Evolutionary conservation across 2,113 vertebrate genomes (phyloP).

Genomic region (Mugil cephalus): DNA sequence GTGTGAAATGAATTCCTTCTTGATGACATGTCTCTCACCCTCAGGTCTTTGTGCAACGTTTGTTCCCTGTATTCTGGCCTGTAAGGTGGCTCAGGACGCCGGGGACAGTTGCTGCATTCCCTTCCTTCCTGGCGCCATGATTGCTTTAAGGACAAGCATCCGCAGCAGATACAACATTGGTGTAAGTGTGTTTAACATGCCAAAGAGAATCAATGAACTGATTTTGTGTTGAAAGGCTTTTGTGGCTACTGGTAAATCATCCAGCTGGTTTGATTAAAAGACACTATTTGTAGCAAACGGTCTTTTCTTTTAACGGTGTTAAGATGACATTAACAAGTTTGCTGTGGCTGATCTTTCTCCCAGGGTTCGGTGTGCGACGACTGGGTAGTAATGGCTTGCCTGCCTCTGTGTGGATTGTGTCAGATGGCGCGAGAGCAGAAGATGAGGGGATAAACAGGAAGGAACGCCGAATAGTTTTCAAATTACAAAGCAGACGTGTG

Average conservation of each 20-base stretch:
- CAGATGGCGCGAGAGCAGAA: conserved; percentile 86
- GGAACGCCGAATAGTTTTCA: background rate
- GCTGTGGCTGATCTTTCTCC: conserved; percentile 24
- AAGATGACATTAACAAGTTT: background rate
- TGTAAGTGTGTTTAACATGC: conserved; percentile 61
- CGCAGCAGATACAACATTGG: conserved; percentile 78
- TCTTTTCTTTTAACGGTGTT: no score
- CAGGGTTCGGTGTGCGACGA: conserved; percentile 85
- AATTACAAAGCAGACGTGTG: background rate
- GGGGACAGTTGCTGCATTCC: conserved; percentile 83
- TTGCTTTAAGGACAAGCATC: conserved; percentile 83
- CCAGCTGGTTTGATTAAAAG: background rate
- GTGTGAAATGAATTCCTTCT: background rate
- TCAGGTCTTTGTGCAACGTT: conserved; percentile 89
- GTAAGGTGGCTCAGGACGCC: conserved; percentile 84
- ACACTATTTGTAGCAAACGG: background rate
- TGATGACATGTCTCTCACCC: background rate
- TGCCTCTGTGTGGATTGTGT: conserved; percentile 81
- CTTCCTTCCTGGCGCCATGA: conserved; percentile 81
- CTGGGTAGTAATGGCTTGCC: conserved; percentile 82
- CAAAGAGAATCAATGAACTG: no score
- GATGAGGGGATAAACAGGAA: conserved; percentile 62
- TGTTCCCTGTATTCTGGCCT: conserved; percentile 87
- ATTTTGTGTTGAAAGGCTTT: background rate
- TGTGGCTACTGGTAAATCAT: background rate